Base-by-base conservation (phyloP, 2,888 invertebrate species). In the Agrotis clavis region DNA sequence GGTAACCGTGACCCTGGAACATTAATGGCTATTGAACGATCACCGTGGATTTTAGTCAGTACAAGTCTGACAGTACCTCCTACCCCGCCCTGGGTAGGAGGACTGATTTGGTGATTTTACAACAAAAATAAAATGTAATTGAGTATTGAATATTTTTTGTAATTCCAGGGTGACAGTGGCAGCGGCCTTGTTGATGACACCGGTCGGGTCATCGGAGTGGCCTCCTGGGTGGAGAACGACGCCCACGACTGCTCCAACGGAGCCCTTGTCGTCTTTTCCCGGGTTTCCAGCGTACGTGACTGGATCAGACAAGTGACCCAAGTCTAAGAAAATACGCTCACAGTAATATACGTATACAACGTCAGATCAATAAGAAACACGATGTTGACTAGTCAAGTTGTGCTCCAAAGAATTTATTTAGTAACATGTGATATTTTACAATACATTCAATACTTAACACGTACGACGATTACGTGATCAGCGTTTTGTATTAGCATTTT, bases 181-280 rank as follows among this genome's bases (percentile, higher is more conserved):
- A 96, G 96, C 77, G 96, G 96, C 0, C 88, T 96, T n/a, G 92
- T 96, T n/a, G 90, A 89, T 74, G 86, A 87, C 60, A 77, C 59
- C 7, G 92, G 92, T 0, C 88, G 87, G 1, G 70, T 96, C 51
- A 54, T 94, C 59, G 96, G 96, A 60, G 90, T 96, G n/a, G 93
- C 94, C 1, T 96, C 96, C 11, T 96, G 96, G 96, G 95, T 95
- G 4, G 91, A 96, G 76, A 90, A 94, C 78, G 96, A 96, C 72
- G 92, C 96, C 18, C 82, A 83, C 71, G 88, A 88, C 72, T 96
- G 96, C 87, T 87, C 84, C 74, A 92, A 91, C 67, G 94, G 94
- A 16, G 91, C 92, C 13, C 87, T 90, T 0, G 94, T 95, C 11
- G 91, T 95, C 18, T 95, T 94, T 91, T 93, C 95, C 16, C 87